Evolutionary conservation across 2,113 vertebrate species (phyloP), one percentile per base, ranked within the genome.

Genomic region (Erpornis zantholeuca): DNA sequence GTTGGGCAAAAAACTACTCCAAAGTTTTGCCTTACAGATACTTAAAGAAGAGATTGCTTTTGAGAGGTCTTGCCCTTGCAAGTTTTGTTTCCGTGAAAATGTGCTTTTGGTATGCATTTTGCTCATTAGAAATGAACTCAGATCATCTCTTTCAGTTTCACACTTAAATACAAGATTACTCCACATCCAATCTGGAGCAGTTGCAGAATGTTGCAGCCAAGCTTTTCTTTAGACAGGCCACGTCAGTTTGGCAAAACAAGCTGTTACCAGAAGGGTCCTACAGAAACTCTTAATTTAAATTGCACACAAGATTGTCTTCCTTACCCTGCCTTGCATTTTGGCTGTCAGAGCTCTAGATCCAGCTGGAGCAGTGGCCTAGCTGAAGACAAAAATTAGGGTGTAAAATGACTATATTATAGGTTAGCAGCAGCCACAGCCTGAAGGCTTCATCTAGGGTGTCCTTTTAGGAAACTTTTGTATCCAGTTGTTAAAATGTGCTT

Each of bases 181-280:
- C 49, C 27, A 16, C 11, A 6, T 75, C 19, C 27, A 28, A 0
- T 75, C 18, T 71, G 49, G 29, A 63, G 21, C 50, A 89, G 60
- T 15, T 49, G 35, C 33, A 53, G 45, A 54, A 54, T 83, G 75
- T 50, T 81, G 27, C 36, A 60, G 27, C 42, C n/a, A 54, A 68
- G 22, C 16, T 61, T 75, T 78, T 61, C 21, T 36, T n/a, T 38
- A 60, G 28, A 23, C 13, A 38, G 9, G 20, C 23, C 25, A 21
- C 0, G 0, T 31, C 6, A 3, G 12, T 61, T 81, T 76, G 71
- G 29, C 52, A 75, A 75, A 24, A 70, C 17, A 21, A 35, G 3
- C 47, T 65, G 33, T 11, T 78, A 81, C 12, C 16, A 82, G 66
- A 52, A 3, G 1, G 13, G n/a, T 86, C 38, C 47, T 47, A 25